phyloP scores from a whole-genome alignment of 2,113 vertebrate species.

The Alexandromys fortis region DNA sequence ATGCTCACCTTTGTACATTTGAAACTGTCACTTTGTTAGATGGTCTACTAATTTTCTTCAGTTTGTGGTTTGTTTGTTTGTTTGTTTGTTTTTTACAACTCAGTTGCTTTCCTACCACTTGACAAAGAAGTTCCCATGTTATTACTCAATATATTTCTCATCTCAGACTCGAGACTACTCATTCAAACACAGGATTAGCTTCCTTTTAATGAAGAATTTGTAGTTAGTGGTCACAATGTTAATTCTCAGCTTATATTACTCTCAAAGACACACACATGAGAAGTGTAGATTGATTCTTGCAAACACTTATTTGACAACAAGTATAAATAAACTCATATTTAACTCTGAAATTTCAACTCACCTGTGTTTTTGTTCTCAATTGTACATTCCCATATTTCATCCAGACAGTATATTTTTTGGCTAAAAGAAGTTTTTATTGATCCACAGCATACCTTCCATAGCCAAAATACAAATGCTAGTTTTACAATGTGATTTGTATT shows the following conservation, averaged over 20 bases:
- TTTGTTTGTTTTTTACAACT: not conserved
- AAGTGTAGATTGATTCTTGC: not conserved
- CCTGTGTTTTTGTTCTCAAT: not conserved
- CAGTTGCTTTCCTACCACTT: not conserved
- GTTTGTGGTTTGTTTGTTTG: no score
- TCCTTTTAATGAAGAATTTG: not conserved
- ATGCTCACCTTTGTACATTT: not conserved
- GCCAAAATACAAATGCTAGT: not conserved
- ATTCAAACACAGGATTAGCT: not conserved
- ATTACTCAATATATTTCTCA: not conserved
- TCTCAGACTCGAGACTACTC: not conserved
- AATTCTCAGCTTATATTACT: not conserved
- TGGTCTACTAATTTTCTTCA: not conserved
- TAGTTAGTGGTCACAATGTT: not conserved
- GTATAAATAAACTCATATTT: conserved; percentile 1
- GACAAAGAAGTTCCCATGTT: not conserved
- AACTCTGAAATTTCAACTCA: not conserved
- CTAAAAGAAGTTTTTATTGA: not conserved
- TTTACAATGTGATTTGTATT: not conserved
- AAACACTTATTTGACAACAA: not conserved
- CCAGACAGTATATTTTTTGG: not conserved
- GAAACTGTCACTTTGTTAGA: not conserved
- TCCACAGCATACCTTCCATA: not conserved
- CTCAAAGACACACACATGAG: not conserved
- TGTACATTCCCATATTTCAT: not conserved